Evolutionary conservation across 2,888 invertebrate genomes (phyloP), one percentile per base, ranked within the genome.

Genomic region (Apoda limacodes): DNA sequence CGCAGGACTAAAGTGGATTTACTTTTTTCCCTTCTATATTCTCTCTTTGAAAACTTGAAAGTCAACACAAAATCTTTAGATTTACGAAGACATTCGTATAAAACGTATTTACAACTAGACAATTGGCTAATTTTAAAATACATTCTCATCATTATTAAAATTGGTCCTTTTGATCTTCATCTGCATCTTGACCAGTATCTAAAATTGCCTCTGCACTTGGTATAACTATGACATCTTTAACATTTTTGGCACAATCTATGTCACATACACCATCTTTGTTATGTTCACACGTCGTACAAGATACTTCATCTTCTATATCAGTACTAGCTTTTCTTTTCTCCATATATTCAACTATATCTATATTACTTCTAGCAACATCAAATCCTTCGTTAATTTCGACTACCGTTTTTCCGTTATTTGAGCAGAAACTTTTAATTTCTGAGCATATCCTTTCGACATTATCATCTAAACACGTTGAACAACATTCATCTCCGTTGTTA

Each of bases 171-270:
- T 11, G 20, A 25, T 30, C 32, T 9, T 19, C 22, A 26, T 24
- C 24, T 19, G 23, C 3, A 19, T 34, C n/a, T 29, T 62, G 70
- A 13, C 64, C 70, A 0, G 63, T 66, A 45, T 72, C 71, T 40
- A 75, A 55, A 5, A 70, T 72, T 26, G 72, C 74, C 37, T 72
- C 75, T 5, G 69, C 71, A 43, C 74, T 74, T 0, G 66, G 69
- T 62, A 74, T 71, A 4, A 74, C 74, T 26, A 71, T 75, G 5
- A 72, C 71, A 28, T 75, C 75, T 2, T 52, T 60, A 14, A 72
- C 61, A 27, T 37, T 57, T 38, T 64, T 66, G 38, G 62, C 62
- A 55, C 75, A 69, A 1, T 41, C 53, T 12, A 57, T 38, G 39
- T 59, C 63, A 50, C 65, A 65, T 17, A 52, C 48, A 11, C 48